These are phyloP conservation scores for Eurystomus gularis DNA, from an alignment of 2,113 vertebrate genomes.

Conservation along the genomic window DNA sequence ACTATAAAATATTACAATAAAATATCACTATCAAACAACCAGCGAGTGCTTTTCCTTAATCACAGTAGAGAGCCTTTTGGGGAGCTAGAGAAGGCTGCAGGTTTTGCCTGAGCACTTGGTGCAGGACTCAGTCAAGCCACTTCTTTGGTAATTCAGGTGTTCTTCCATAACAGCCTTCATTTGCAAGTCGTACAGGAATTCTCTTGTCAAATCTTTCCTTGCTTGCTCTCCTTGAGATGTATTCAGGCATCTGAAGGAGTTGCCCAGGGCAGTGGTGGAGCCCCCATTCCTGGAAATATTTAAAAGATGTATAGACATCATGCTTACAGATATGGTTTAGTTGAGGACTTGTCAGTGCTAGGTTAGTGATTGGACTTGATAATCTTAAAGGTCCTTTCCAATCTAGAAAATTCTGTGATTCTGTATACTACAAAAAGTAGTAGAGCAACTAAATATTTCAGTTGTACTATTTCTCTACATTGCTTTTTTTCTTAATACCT, in stretches of 20 bases:
- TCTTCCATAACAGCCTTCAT: neutral
- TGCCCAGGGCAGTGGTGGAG: no score
- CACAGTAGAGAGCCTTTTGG: neutral
- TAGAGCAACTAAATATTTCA: neutral
- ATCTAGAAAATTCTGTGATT: no score
- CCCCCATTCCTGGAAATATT: no score
- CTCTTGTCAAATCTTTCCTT: neutral
- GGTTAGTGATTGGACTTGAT: no score
- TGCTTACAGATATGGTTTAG: no score
- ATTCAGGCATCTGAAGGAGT: no score
- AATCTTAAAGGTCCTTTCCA: no score
- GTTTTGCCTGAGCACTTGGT: neutral
- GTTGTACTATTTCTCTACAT: neutral
- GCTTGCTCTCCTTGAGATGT: neutral
- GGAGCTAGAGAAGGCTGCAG: neutral
- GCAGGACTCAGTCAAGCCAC: neutral
- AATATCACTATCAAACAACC: neutral
- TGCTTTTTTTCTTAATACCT: neutral
- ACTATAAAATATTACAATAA: neutral
- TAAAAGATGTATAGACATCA: no score
- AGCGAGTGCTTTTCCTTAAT: neutral
- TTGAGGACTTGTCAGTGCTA: no score
- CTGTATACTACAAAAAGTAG: neutral
- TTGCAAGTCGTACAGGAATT: neutral
- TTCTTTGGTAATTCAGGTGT: neutral